Evolutionary conservation across 2,888 invertebrate genomes (phyloP), one percentile per base, ranked within the genome.

Genomic region (Lamproptera curius): DNA sequence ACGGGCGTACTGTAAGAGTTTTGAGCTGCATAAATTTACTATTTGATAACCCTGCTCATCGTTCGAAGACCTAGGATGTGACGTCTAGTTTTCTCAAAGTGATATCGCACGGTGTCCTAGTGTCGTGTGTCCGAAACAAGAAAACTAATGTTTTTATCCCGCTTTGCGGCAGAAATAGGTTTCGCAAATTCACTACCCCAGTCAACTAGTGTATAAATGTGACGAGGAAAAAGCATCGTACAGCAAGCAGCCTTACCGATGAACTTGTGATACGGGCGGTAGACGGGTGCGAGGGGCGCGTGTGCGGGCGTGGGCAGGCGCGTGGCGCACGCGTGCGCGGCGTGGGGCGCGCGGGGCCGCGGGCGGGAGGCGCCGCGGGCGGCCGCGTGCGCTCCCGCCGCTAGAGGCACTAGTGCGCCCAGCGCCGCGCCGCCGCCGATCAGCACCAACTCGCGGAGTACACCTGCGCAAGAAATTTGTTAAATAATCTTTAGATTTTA

Each of bases 231-330:
- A n/a, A n/a, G n/a, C n/a, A n/a, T n/a, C n/a, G n/a, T 20, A 20
- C 6, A 20, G 6, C 3, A 20, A 20, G 4, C 4, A 20, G 20
- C 15, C 6, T 9, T 23, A 83, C 97, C 97, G 45, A 97, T 92
- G 54, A 97, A 93, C 66, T 93, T 93, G 73, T 97, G 97, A 76
- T 97, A 97, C 0, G 97, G 97, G 17, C 92, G 82, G 79, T 95
- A 97, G 73, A 94, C 80, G 94, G 96, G 43, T 94, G 93, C 76
- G 92, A 95, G 13, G 94, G 95, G 55, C 94, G 85, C 0, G 93
- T 91, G 51, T 92, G 90, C 67, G 90, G 61, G 95, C 52, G 92
- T 90, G 54, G 52, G 61, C 37, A 51, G 53, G 95, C 92, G 56
- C 92, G 92, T 95, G 95, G 94, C 66, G 52, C 61, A 51, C 2